Conservation (phyloP, 2,797 vertebrate species). For the Orientallactaga sibirica region DNA sequence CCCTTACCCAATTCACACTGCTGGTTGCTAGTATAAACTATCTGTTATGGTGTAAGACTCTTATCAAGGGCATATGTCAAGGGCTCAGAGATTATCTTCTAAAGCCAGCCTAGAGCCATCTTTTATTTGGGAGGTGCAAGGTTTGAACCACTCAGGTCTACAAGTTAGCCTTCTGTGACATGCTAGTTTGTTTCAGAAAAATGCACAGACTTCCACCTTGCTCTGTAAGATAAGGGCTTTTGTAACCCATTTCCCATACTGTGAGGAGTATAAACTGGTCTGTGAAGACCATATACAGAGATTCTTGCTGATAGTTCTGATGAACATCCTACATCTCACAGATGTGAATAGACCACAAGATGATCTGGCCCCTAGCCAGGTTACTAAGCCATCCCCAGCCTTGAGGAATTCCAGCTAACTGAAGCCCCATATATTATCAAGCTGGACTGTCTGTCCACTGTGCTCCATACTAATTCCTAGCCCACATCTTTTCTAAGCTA, state of each 20-base stretch:
- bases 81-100: neutral
- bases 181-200: slow-evolving; percentile 17
- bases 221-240: neutral
- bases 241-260: neutral
- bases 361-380: neutral
- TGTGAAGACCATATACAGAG: neutral
- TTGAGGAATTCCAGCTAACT: neutral
- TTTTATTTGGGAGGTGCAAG: neutral
- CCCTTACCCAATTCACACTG: neutral
- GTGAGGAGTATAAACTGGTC: neutral
- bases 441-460: neutral
- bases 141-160: neutral
- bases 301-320: neutral
- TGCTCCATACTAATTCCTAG: neutral
- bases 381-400: neutral
- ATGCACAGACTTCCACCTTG: neutral
- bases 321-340: neutral
- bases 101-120: neutral
- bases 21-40: neutral
- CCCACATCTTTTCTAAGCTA: neutral
- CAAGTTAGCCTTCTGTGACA: neutral
- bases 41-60: neutral
- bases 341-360: neutral
- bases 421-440: neutral
- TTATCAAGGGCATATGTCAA: neutral